Conservation (phyloP, 1,140 invertebrate species). For the Anthonomus grandis region DNA sequence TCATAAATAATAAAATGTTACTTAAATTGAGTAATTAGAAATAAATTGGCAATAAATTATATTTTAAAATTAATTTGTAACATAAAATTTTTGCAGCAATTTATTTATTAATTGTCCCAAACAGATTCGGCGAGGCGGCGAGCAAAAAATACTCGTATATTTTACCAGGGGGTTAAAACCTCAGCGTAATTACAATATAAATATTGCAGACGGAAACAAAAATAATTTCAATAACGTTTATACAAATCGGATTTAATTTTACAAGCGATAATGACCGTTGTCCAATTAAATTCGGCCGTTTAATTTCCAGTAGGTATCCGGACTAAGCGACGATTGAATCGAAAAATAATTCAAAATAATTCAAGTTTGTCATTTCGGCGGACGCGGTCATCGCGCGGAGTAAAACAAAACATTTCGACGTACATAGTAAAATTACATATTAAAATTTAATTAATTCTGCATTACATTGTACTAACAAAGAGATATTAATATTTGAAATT, state of each 20-base stretch:
- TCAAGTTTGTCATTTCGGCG: too few relatives aligned
- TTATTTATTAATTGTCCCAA: too few relatives aligned
- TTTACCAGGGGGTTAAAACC: neutral
- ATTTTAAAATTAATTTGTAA: too few relatives aligned
- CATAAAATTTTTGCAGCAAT: too few relatives aligned
- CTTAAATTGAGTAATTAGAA: too few relatives aligned
- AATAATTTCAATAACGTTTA: constrained; percentile 15
- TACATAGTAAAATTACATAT: constrained; percentile 28
- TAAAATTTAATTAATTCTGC: constrained; percentile 28
- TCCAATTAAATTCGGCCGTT: constrained; percentile 31
- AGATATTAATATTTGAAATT: too few relatives aligned
- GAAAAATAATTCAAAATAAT: constrained; percentile 39
- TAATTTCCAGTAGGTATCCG: constrained; percentile 31
- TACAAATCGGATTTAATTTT: constrained; percentile 24
- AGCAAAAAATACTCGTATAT: too few relatives aligned
- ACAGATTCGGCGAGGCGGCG: too few relatives aligned
- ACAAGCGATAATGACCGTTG: constrained; percentile 26
- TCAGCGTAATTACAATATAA: constrained; percentile 7
- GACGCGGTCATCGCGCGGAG: constrained; percentile 14
- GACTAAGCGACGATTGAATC: constrained; percentile 27
- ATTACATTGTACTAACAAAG: too few relatives aligned
- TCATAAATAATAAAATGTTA: too few relatives aligned
- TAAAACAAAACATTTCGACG: constrained; percentile 24
- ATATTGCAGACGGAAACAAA: constrained; percentile 4
- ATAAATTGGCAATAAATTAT: too few relatives aligned